Conservation (phyloP, 1,140 invertebrate genomes). For the Colletes gigas region DNA sequence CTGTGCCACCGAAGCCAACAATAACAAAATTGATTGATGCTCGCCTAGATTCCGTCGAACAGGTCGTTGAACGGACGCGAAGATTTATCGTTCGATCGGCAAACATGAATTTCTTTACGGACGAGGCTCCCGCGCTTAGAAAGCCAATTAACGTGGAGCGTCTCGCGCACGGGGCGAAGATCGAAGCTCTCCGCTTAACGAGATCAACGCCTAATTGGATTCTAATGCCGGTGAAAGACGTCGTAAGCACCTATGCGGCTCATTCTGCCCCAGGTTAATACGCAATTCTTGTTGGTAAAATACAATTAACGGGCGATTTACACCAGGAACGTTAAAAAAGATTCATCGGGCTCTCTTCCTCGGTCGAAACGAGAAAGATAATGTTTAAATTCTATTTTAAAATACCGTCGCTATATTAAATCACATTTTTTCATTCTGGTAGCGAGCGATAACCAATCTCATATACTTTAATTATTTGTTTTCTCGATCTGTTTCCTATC, state of each 20-base stretch:
- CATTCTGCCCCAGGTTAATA: conserved; percentile 36
- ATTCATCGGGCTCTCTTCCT: too few species aligned
- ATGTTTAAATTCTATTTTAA: too few species aligned
- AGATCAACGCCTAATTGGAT: conserved; percentile 33
- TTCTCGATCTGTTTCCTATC: too few species aligned
- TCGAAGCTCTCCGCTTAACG: conserved; percentile 6
- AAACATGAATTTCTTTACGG: neutral
- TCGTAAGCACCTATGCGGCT: neutral
- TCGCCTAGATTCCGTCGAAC: neutral
- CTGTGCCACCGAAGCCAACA: neutral
- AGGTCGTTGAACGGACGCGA: conserved; percentile 25
- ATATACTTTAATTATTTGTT: too few species aligned
- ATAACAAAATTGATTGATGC: conserved; percentile 15
- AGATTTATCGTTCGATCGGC: conserved; percentile 42
- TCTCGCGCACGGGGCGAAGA: neutral
- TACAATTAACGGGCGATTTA: neutral
- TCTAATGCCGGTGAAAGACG: conserved; percentile 29
- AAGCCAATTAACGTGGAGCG: neutral
- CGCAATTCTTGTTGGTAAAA: conserved; percentile 28
- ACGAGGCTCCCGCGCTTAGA: neutral
- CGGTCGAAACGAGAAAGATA: too few species aligned
- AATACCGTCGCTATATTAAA: too few species aligned
- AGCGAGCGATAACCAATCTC: too few species aligned
- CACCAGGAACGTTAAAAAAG: too few species aligned
- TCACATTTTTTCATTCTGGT: too few species aligned